Percentiles rank a stretch among this genome's conserved stretches.
Evolutionary conservation across 2,888 invertebrate species (phyloP).

Genomic region (Lysandra coridon): DNA sequence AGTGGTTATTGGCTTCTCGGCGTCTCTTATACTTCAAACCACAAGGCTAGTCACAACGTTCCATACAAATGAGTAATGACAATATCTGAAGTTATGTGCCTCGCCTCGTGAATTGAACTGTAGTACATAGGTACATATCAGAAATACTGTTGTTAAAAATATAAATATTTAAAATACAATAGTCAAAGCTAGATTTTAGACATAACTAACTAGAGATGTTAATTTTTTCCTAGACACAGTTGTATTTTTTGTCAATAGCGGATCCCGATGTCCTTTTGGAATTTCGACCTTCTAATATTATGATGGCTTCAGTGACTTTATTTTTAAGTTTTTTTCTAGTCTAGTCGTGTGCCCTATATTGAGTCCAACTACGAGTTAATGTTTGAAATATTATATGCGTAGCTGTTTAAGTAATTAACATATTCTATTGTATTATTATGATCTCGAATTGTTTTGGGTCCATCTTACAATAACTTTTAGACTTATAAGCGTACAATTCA

Average conservation of each 20-base stretch:
- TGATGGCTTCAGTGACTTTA: neutral
- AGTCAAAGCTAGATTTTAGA: neutral
- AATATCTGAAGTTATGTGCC: no score
- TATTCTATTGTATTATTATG: neutral
- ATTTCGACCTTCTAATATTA: neutral
- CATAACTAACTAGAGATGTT: neutral
- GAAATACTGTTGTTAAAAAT: neutral
- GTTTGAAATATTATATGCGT: slow-evolving; percentile 11
- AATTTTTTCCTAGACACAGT: neutral
- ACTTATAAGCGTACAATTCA: neutral
- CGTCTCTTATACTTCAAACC: neutral
- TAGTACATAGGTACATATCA: neutral
- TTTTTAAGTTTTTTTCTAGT: slow-evolving; percentile 24
- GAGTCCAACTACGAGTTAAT: slow-evolving; percentile 27
- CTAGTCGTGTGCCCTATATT: neutral
- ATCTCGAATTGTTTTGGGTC: slow-evolving; percentile 1
- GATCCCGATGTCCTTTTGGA: no score
- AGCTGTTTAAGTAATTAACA: neutral
- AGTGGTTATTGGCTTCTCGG: no score
- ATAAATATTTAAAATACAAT: neutral
- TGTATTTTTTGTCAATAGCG: no score
- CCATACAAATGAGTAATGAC: neutral
- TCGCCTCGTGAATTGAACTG: neutral
- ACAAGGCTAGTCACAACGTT: neutral
- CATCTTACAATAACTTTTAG: slow-evolving; percentile 13